Base-by-base conservation (phyloP, 2,797 vertebrate genomes). In the Antennarius maculatus region DNA sequence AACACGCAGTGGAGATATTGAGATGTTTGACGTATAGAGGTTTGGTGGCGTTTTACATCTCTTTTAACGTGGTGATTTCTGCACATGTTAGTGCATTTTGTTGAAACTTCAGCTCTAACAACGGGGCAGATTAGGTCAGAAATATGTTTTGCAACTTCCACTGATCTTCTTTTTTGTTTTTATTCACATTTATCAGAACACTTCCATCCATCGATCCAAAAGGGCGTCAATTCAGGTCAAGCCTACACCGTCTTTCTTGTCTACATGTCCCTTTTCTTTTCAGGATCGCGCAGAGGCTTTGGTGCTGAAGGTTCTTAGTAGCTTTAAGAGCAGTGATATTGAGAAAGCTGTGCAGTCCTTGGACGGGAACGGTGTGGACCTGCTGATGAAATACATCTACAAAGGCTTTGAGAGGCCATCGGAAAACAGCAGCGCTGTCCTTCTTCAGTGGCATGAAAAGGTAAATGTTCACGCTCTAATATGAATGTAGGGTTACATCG, bases 321-420 rank as follows among this genome's bases (percentile, higher is more conserved):
- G 96, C 60, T 99, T 99, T 74, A 99, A 99, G 91, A 95, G 96
- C 84, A 95, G 94, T 0, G 98, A 99, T 77, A 98, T 99, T 0
- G 98, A 99, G 90, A 99, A 98, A 76, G 97, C 93, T 0, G 97
- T 99, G 66, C 97, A 98, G 84, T 97, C 96, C 0, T 92, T 99
- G 71, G 97, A 99, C 87, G 97, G 96, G 88, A 97, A 95, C 0
- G 92, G 94, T 0, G 94, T 99, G 45, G 97, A 99, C 86, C 95
- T 99, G 75, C 92, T 99, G 57, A 99, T 99, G 97, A 98, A 99
- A 84, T 99, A 99, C 89, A 98, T 99, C 92, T 99, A 99, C 93
- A 99, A 98, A 89, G 98, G 98, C 76, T 99, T 99, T 1, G 97
- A 99, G 91, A 95, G 86, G 73, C 98, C 98, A 7, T 98, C 97